Base-by-base conservation (phyloP, 1,140 invertebrate species). In the Olivierus martensii region DNA sequence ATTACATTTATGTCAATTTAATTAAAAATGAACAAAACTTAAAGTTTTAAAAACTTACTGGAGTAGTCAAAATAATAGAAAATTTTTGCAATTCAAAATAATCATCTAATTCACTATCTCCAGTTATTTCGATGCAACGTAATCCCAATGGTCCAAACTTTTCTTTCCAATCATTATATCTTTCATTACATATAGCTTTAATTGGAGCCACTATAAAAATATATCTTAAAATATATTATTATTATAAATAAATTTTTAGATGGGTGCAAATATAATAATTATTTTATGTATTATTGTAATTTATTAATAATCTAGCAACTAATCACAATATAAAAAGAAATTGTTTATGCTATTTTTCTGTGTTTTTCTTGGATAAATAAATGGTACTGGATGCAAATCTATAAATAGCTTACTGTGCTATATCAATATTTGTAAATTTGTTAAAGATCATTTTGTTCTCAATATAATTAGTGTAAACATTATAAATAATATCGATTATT, bases 141-240 rank as follows among this genome's bases (percentile, higher is more conserved):
- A 85, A 44, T 2, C 79, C 79, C 37, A 80, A 68, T 19, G 67
- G 63, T 9, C 67, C 69, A 67, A 87, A 84, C 66, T 84, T 84
- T 19, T 69, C 63, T 55, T 75, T 71, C 84, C 84, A 88, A 67
- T 86, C 82, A 5, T 68, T 63, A 58, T 74, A 73, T 53, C 77
- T 71, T 69, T 89, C 83, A 38, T 75, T 72, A 62, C 84, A 86
- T 15, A 88, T 64, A 0, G 83, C 80, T 70, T 87, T 89, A 42
- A 85, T 77, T 15, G 86, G 84, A 1, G 83, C 83, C 75, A 87
- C 82, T 84, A 62, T 46, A 73, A 71, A 55, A 61, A 44, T 39
- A 46, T 52, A 53, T n/a, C n/a, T 56, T 59, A 51, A 37, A 19
- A 57, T 52, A 60, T 39, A 19, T 51, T 51, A 45, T 15, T 12